Base-by-base conservation (phyloP, 2,797 vertebrate genomes). In the Nothura maculosa region DNA sequence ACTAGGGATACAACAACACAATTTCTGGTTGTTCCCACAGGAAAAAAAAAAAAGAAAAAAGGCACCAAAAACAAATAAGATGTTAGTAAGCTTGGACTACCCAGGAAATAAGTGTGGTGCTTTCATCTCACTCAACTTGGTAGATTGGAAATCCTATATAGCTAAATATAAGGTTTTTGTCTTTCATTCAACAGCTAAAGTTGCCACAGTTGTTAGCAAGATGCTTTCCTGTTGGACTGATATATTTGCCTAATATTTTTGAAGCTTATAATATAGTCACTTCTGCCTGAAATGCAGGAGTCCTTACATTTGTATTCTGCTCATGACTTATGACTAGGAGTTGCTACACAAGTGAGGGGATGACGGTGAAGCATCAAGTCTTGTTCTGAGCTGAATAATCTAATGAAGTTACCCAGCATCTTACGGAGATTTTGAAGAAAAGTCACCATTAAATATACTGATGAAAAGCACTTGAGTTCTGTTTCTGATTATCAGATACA, bases 221-320 rank as follows among this genome's bases (percentile, higher is more conserved):
- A 0, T 3, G 2, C 30, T n/a, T 14, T 48, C 22, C 25, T 48
- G 17, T 48, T 72, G 1, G 0, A 5, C 18, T 57, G 76, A 21
- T 13, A 0, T 0, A 47, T 50, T 66, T 62, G 10, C 45, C 45
- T 80, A 12, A 0, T 54, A 25, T 50, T 1, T 30, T 63, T 63
- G 34, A 64, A 77, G 24, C 7, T 81, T 30, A 17, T 8, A 1
- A 4, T 11, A 8, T 1, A 62, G 50, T 55, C 4, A 6, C 30
- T 73, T 85, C 48, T 64, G 57, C 68, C 43, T 74, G 68, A 48
- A 1, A 0, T 47, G 45, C 57, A 74, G 14, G 28, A 62, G 8
- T 76, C 15, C 15, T 66, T 38, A 12, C 7, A 3, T 58, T 45
- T 28, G 9, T 30, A 7, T 10, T 24, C 2, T 0, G 3, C 40